Evolutionary conservation across 1,140 invertebrate genomes (phyloP), one percentile per base, ranked within the genome.

Genomic region (Tenebrio molitor): DNA sequence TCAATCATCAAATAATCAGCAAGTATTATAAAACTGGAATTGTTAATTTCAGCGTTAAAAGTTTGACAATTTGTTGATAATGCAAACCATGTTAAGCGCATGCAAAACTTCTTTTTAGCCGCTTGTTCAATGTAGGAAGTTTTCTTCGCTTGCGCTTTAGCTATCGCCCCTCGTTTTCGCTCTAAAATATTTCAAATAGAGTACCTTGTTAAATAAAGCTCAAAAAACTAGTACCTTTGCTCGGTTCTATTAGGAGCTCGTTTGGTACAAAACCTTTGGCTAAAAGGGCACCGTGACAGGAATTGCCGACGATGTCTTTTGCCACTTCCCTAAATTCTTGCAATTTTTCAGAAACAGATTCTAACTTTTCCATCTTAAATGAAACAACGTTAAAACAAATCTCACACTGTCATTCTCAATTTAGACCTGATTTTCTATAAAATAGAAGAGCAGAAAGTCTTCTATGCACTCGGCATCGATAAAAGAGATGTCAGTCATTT

Each of bases 61-160:
- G 10, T 15, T 15, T 46, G 42, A 17, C 4, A 4, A 6, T 16
- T 5, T 2, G 6, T 44, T 17, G 25, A 19, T 64, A 63, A 34
- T 39, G n/a, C 80, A 77, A 84, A 93, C 91, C 90, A 87, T 12
- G 89, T 87, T 0, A 93, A 84, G 17, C 89, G 84, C 76, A 89
- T 87, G 80, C 93, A 95, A 76, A 92, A 91, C 63, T 89, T 87
- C 70, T 91, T 86, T 79, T 95, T 96, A 69, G 90, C 90, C 0
- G 92, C 91, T 76, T 95, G 92, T 76, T 95, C 91, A 23, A 92
- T 93, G 77, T 94, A 95, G 16, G 91, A 92, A 86, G 94, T 91
- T 77, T 89, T 92, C 74, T 75, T 76, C 16, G 86, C 86, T 1
- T 85, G 84, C 25, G 86, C 83, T 67, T 86, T 87, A 0, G 82